phyloP scores from a whole-genome alignment of 1,140 invertebrate species.

The Rhopalosiphum maidis region DNA sequence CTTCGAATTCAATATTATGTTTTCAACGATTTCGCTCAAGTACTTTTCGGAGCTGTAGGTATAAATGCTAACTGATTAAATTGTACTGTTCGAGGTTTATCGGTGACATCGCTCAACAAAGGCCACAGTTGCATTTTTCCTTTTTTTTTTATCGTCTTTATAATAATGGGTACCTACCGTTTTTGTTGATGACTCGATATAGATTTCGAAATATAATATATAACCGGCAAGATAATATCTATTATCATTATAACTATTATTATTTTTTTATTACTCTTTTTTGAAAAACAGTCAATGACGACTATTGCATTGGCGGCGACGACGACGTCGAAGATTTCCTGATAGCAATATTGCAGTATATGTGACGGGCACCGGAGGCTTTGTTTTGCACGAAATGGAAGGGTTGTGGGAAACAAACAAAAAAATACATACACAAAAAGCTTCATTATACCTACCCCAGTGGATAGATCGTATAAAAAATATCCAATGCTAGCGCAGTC shows the following conservation, averaged over 20 bases:
- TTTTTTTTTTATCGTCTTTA: too few relatives aligned
- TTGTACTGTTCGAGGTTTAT: not conserved
- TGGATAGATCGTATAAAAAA: not conserved
- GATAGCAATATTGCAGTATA: constrained; percentile 3
- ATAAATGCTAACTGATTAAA: constrained; percentile 18
- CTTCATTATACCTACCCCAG: not conserved
- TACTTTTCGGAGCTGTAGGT: not conserved
- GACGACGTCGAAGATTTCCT: not conserved
- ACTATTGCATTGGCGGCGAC: not conserved
- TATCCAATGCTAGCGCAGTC: not conserved
- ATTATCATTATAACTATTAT: constrained; percentile 14
- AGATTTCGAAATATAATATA: constrained; percentile 20
- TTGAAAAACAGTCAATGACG: not conserved
- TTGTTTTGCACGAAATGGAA: constrained; percentile 23
- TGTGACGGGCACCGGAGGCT: not conserved
- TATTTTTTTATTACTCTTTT: not conserved
- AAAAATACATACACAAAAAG: constrained; percentile 8
- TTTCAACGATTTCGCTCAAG: not conserved
- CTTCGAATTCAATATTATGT: constrained; percentile 49
- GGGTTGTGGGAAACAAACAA: constrained; percentile 17
- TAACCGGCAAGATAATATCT: not conserved
- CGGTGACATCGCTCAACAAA: constrained; percentile 34
- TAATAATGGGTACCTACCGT: constrained; percentile 14
- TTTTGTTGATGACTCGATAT: not conserved
- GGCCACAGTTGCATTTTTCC: not conserved